phyloP scores from a whole-genome alignment of 2,113 vertebrate genomes.

The Cololabis saira region DNA sequence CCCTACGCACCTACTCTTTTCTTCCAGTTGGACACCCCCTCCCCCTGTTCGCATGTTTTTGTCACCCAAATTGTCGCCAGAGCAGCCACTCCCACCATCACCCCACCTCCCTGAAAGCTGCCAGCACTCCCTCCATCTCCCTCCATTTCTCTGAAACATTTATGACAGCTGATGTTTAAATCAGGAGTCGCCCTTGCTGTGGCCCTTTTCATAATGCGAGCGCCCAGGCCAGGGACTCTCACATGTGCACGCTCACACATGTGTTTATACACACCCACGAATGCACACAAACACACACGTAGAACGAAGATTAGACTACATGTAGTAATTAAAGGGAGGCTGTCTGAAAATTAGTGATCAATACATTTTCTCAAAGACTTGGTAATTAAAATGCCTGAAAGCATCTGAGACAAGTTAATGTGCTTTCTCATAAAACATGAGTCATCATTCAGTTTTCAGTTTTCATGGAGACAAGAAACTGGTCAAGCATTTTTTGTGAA shows the following conservation, averaged over 20 bases:
- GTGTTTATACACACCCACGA: not conserved
- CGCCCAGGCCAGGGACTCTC: conserved; percentile 26
- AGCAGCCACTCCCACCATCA: conserved; percentile 13
- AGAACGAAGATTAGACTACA: not conserved
- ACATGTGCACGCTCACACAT: conserved; percentile 15
- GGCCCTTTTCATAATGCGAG: conserved; percentile 47
- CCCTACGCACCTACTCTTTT: too few relatives aligned
- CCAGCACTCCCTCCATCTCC: conserved; percentile 47
- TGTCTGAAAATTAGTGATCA: not conserved
- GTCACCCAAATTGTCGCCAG: conserved; percentile 1
- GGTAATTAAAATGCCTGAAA: not conserved
- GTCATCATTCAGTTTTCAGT: conserved; percentile 17
- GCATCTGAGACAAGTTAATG: not conserved
- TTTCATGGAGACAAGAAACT: conserved; percentile 6
- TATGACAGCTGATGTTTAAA: conserved; percentile 79
- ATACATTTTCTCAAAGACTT: not conserved
- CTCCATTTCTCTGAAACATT: conserved; percentile 74
- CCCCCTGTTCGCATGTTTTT: conserved; percentile 3
- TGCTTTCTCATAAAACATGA: conserved; percentile 35
- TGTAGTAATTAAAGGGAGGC: not conserved
- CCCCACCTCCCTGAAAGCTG: conserved; percentile 24
- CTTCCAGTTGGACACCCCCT: too few relatives aligned
- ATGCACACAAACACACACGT: not conserved
- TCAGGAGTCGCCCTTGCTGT: conserved; percentile 66
- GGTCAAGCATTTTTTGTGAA: conserved; percentile 23